phyloP scores from a whole-genome alignment of 2,113 vertebrate species.

The Laticauda laticaudata region DNA sequence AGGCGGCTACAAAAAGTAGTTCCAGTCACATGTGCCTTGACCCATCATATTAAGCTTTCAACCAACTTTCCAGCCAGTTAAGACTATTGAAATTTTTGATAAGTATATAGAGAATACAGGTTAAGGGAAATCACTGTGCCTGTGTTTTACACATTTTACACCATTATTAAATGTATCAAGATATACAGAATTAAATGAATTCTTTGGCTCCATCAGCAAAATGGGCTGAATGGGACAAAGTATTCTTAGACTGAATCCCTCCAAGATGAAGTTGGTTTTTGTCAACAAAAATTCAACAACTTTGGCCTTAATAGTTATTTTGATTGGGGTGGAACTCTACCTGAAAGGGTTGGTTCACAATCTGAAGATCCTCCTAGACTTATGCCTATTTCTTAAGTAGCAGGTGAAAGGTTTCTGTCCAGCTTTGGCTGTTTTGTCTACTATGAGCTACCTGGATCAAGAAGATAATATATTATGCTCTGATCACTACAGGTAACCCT shows the following conservation, averaged over 20 bases:
- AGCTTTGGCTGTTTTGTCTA: background rate
- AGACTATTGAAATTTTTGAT: background rate
- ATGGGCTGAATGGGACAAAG: background rate
- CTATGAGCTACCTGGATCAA: background rate
- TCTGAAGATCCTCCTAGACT: background rate
- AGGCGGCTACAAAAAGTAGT: background rate
- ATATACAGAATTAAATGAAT: background rate
- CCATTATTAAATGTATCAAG: background rate
- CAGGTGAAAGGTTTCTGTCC: background rate
- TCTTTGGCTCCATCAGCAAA: background rate
- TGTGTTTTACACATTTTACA: background rate
- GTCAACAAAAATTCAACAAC: background rate
- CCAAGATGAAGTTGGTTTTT: background rate
- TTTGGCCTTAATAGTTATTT: background rate
- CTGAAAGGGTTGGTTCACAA: background rate
- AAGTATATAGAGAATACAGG: background rate
- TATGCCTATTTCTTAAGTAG: background rate
- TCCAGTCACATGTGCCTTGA: background rate
- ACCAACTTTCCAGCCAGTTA: background rate
- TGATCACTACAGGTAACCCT: background rate
- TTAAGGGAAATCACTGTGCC: background rate
- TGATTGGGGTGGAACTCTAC: background rate
- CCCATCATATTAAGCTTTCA: background rate
- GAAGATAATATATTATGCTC: background rate
- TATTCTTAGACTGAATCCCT: background rate